Conservation (phyloP, 1,140 invertebrate genomes). For the Trichogramma pretiosum region DNA sequence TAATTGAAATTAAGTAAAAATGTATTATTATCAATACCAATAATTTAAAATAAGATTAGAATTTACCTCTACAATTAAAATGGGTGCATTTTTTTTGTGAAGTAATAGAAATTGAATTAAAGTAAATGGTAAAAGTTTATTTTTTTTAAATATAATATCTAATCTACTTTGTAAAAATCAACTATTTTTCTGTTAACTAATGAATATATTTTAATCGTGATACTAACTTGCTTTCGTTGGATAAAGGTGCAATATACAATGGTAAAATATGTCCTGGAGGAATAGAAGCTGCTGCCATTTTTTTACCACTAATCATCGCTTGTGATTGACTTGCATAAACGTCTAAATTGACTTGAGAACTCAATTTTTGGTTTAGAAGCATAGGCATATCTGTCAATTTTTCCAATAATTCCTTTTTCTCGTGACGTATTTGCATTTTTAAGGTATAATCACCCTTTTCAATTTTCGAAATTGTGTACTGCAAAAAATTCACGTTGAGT, state of each 20-base stretch:
- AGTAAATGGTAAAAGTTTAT: slow-evolving; percentile 13
- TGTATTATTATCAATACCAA: too few relatives aligned
- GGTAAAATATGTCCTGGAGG: slow-evolving; percentile 55
- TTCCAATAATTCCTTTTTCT: slow-evolving; percentile 79
- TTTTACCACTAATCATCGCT: slow-evolving; percentile 67
- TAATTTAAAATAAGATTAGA: too few relatives aligned
- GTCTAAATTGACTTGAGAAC: slow-evolving; percentile 63
- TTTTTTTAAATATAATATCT: neutral
- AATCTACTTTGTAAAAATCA: neutral
- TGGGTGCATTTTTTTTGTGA: neutral
- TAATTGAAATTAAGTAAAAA: slow-evolving; percentile 18
- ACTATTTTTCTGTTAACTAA: neutral
- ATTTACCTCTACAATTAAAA: neutral
- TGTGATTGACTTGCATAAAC: slow-evolving; percentile 60
- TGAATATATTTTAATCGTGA: slow-evolving; percentile 20
- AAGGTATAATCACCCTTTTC: slow-evolving; percentile 94
- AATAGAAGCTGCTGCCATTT: slow-evolving; percentile 57
- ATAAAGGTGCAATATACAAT: slow-evolving; percentile 65
- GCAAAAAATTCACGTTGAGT: slow-evolving; percentile 36
- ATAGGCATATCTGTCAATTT: slow-evolving; percentile 70
- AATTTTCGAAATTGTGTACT: slow-evolving; percentile 75
- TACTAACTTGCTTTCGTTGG: slow-evolving; percentile 62
- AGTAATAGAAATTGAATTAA: neutral
- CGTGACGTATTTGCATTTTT: slow-evolving; percentile 79
- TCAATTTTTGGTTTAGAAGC: slow-evolving; percentile 67